phyloP scores from a whole-genome alignment of 1,140 invertebrate genomes.

The Brachystomella parvula region DNA sequence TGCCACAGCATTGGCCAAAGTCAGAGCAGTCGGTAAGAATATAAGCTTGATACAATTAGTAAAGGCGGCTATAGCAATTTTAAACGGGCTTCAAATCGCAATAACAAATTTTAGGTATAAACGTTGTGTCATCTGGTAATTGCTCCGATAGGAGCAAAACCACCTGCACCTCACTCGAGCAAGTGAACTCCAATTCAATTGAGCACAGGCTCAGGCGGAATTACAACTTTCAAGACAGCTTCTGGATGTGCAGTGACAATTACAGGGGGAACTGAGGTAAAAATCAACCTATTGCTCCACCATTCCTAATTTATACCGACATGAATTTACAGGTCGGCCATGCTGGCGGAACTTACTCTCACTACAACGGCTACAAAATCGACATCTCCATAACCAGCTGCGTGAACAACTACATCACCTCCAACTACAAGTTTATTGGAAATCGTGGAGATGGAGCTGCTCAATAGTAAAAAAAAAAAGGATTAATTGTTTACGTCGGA shows the following conservation, averaged over 20 bases:
- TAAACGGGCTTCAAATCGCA: neutral
- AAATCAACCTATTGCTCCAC: neutral
- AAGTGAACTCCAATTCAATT: slow-evolving; percentile 23
- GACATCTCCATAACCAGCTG: slow-evolving; percentile 28
- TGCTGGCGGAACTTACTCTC: slow-evolving; percentile 29
- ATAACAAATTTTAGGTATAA: slow-evolving; percentile 16
- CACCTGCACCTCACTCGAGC: slow-evolving; percentile 31
- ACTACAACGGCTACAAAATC: slow-evolving; percentile 35
- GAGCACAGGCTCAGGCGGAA: slow-evolving; percentile 13
- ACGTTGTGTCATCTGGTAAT: slow-evolving; percentile 25
- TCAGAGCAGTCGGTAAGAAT: slow-evolving; percentile 23
- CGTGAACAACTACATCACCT: slow-evolving; percentile 27
- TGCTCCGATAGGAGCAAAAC: slow-evolving; percentile 30
- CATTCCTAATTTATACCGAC: neutral
- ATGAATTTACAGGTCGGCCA: too few relatives aligned
- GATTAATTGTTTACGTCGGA: neutral
- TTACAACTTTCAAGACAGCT: slow-evolving; percentile 21
- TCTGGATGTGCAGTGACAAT: slow-evolving; percentile 27
- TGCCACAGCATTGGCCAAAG: slow-evolving; percentile 16
- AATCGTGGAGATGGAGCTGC: slow-evolving; percentile 28
- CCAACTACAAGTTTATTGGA: slow-evolving; percentile 24
- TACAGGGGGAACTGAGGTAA: slow-evolving; percentile 34
- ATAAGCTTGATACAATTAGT: neutral
- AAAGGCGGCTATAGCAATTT: neutral
- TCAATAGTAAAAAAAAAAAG: slow-evolving; percentile 12